Evolutionary conservation across 1,140 invertebrate species (phyloP).

Genomic region (Octopus sinensis): DNA sequence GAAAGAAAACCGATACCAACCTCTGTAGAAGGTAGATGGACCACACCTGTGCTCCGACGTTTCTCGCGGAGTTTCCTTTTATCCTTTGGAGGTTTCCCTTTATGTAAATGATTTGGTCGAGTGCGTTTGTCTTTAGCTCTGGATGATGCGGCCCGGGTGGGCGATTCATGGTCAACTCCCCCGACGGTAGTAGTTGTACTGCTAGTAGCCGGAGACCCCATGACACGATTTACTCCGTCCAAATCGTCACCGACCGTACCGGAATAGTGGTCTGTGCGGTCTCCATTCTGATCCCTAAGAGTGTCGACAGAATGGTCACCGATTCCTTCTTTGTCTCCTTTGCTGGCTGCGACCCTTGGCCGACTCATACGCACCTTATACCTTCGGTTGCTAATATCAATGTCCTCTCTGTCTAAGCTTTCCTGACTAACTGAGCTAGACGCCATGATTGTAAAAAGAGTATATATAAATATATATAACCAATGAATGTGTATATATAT

Average conservation of each 20-base stretch:
- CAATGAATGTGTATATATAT: no score
- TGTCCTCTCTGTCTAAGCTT: conserved; percentile 64
- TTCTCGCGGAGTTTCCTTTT: conserved; percentile 67
- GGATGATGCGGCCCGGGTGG: conserved; percentile 55
- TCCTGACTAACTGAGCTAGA: conserved; percentile 69
- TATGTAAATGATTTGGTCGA: conserved; percentile 62
- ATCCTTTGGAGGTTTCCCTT: conserved; percentile 64
- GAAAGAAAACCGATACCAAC: conserved; percentile 41
- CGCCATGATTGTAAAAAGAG: conserved; percentile 58
- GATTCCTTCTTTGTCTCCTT: conserved; percentile 33
- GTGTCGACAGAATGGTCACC: conserved; percentile 26
- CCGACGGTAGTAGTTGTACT: conserved; percentile 14
- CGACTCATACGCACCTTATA: conserved; percentile 63
- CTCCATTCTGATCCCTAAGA: conserved; percentile 36
- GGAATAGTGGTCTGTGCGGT: conserved; percentile 22
- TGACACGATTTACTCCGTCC: conserved; percentile 48
- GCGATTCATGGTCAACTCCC: conserved; percentile 60
- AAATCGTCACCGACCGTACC: conserved; percentile 11
- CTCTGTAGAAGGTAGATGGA: conserved; percentile 68
- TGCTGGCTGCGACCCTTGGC: conserved; percentile 60
- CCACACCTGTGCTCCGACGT: conserved; percentile 66
- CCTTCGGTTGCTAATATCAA: conserved; percentile 61
- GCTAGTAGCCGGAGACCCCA: conserved; percentile 28
- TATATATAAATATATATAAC: no score
- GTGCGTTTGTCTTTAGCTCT: conserved; percentile 59